phyloP scores from a whole-genome alignment of 2,888 invertebrate species.

The Macropis europaea region DNA sequence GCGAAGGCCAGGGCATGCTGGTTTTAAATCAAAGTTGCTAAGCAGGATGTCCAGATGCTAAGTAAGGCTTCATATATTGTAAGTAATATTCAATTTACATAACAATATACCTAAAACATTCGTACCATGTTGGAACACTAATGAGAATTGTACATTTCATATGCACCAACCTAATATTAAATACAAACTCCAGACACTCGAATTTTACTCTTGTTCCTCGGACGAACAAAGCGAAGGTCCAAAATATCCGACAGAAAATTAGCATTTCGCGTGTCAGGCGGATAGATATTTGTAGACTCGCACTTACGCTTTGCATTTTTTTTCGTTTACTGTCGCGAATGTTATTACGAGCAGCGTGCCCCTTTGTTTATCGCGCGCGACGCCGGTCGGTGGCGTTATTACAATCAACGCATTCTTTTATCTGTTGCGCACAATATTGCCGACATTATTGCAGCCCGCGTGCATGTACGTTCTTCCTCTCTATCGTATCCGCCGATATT shows the following conservation, averaged over 20 bases:
- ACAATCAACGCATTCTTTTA: slow-evolving; percentile 41
- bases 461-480: background rate
- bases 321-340: background rate
- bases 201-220: no score
- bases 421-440: slow-evolving; percentile 10
- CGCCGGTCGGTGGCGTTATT: slow-evolving; percentile 17
- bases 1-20: no score
- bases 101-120: no score
- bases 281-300: slow-evolving; percentile 25
- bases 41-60: no score
- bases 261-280: background rate
- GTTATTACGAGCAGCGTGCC: slow-evolving; percentile 18
- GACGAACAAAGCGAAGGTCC: slow-evolving; percentile 24
- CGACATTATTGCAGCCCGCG: slow-evolving; percentile 34
- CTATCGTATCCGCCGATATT: slow-evolving; percentile 9
- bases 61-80: no score
- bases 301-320: slow-evolving; percentile 14
- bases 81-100: no score
- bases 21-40: no score
- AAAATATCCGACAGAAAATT: background rate
- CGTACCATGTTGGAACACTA: no score
- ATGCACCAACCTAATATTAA: no score
- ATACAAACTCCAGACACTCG: no score
- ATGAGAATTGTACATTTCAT: no score
- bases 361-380: slow-evolving; percentile 23